A percentile compares a stretch with the other conserved stretches of the same genome.
These are phyloP conservation scores for Eristalis tenax DNA, from an alignment of 2,888 invertebrate species.

Conservation along the genomic window DNA sequence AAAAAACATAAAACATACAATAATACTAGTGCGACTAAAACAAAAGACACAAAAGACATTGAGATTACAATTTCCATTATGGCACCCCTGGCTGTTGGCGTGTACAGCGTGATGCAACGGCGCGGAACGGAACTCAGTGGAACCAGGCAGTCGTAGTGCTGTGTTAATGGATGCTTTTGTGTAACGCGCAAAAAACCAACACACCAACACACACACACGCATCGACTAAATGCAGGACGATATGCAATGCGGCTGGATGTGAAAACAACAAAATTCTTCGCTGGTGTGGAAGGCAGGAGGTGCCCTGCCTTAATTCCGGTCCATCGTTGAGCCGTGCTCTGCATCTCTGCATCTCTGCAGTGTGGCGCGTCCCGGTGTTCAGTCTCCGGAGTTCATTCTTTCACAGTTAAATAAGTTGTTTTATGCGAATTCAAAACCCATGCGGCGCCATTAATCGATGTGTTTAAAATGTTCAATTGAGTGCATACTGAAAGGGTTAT, in stretches of 20 bases:
- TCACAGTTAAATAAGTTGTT: conserved; percentile 70
- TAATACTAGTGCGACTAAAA: conserved; percentile 63
- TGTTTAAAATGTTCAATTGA: conserved; percentile 72
- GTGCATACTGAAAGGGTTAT: conserved; percentile 72
- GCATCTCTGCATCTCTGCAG: conserved; percentile 11
- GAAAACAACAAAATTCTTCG: conserved; percentile 58
- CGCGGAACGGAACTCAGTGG: conserved; percentile 59
- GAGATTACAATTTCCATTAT: conserved; percentile 71
- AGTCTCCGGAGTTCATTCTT: conserved; percentile 69
- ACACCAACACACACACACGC: conserved; percentile 11
- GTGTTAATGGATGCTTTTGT: conserved; percentile 70
- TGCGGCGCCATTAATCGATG: conserved; percentile 72
- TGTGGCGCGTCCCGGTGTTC: conserved; percentile 30
- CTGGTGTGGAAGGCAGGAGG: conserved; percentile 52
- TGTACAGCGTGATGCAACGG: conserved; percentile 46
- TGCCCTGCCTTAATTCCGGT: conserved; percentile 69
- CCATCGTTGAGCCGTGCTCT: conserved; percentile 35
- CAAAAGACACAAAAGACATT: conserved; percentile 59
- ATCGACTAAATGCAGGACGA: conserved; percentile 9
- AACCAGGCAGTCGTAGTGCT: conserved; percentile 47
- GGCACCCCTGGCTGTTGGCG: conserved; percentile 53
- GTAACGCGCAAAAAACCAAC: conserved; percentile 41
- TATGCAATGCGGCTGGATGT: conserved; percentile 44
- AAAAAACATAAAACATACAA: conserved; percentile 37
- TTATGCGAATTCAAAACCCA: conserved; percentile 70